Evolutionary conservation across 2,888 invertebrate genomes (phyloP).

Genomic region (Blomia tropicalis): DNA sequence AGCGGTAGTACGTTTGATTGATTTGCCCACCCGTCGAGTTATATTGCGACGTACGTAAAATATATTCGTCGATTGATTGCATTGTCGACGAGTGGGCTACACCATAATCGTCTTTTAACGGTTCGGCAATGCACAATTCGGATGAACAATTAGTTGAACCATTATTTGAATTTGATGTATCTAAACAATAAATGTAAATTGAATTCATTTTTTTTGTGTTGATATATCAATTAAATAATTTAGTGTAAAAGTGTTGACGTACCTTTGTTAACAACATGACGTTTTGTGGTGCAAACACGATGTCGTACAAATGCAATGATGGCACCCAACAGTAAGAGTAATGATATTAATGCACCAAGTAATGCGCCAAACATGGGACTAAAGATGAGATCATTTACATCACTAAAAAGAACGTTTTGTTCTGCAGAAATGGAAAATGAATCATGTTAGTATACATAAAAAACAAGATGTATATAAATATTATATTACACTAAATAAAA

Average conservation of each 20-base stretch:
- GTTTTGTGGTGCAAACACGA: not conserved
- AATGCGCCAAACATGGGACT: slow-evolving; percentile 14
- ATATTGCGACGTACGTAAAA: not conserved
- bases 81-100: slow-evolving; percentile 11
- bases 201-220: not conserved
- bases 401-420: slow-evolving; percentile 1
- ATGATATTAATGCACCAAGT: slow-evolving; percentile 3
- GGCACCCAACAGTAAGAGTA: not conserved
- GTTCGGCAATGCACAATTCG: not conserved
- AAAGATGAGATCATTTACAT: slow-evolving; percentile 5
- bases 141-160: no score
- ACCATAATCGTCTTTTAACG: not conserved
- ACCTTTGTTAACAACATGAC: not conserved
- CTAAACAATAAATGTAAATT: not conserved
- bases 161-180: not conserved
- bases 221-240: not conserved
- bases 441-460: no score
- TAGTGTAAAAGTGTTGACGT: not conserved
- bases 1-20: slow-evolving; percentile 6
- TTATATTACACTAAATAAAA: not conserved
- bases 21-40: not conserved
- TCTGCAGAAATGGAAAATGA: not conserved
- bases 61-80: slow-evolving; percentile 9
- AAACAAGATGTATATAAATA: no score
- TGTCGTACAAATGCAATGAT: slow-evolving; percentile 2